Percentiles rank a stretch among this genome's conserved stretches.
These are phyloP conservation scores for Hybognathus amarus DNA, from an alignment of 2,797 vertebrate genomes.

Conservation along the genomic window DNA sequence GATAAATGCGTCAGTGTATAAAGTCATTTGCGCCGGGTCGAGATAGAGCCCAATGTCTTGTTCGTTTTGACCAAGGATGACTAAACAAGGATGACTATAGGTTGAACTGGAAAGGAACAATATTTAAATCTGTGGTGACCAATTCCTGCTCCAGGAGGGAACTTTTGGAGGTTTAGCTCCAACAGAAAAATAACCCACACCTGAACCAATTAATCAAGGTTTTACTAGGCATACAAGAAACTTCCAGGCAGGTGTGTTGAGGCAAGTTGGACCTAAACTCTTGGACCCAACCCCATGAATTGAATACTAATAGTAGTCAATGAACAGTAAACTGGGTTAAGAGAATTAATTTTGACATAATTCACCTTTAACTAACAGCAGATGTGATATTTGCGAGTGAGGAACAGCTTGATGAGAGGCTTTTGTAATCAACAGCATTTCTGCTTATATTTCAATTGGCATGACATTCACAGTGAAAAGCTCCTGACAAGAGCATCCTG, in stretches of 20 bases:
- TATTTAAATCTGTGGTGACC: neutral
- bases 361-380: slow-evolving; percentile 12
- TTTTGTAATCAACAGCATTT: slow-evolving; percentile 53
- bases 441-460: slow-evolving; percentile 54
- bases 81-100: too few species aligned
- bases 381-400: neutral
- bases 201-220: too few species aligned
- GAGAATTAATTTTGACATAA: neutral
- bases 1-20: too few species aligned
- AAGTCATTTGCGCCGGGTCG: too few species aligned
- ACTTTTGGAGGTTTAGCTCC: too few species aligned
- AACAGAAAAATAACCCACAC: too few species aligned
- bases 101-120: too few species aligned
- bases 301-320: too few species aligned
- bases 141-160: neutral
- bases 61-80: too few species aligned
- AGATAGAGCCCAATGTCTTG: too few species aligned
- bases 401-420: slow-evolving; percentile 8
- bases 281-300: too few species aligned
- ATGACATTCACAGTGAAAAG: slow-evolving; percentile 49
- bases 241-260: neutral
- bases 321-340: too few species aligned
- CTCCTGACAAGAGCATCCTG: slow-evolving; percentile 40
- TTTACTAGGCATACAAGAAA: neutral
- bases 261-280: neutral